Conservation (phyloP, 1,140 invertebrate genomes). For the Lordiphosa mommai region DNA sequence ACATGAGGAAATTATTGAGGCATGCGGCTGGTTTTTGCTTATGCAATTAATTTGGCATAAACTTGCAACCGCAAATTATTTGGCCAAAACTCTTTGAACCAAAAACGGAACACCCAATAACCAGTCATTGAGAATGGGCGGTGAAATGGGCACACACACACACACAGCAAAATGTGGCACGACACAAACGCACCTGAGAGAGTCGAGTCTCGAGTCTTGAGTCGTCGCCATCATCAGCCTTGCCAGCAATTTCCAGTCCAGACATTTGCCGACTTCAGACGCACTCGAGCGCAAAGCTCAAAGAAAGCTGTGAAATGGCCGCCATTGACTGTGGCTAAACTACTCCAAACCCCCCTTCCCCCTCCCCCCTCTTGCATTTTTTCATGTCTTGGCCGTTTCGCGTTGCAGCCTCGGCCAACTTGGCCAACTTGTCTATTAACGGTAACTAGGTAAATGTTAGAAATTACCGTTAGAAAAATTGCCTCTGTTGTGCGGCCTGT, state of each 20-base stretch:
- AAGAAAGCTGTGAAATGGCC: conserved; percentile 68
- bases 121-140: conserved; percentile 55
- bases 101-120: conserved; percentile 53
- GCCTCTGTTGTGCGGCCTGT: conserved; percentile 40
- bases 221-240: conserved; percentile 1
- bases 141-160: conserved; percentile 31
- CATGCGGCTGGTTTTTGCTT: conserved; percentile 45
- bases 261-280: conserved; percentile 46
- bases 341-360: not conserved
- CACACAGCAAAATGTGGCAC: conserved; percentile 37
- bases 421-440: conserved; percentile 77
- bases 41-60: conserved; percentile 56
- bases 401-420: conserved; percentile 44
- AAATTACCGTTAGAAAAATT: conserved; percentile 74
- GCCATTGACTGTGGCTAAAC: conserved; percentile 33
- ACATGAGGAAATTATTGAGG: conserved; percentile 49
- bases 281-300: conserved; percentile 43
- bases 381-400: conserved; percentile 56
- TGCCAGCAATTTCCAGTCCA: conserved; percentile 26
- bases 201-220: conserved; percentile 14
- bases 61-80: conserved; percentile 36
- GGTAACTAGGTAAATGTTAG: conserved; percentile 75
- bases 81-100: conserved; percentile 23
- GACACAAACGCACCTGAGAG: conserved; percentile 39
- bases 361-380: conserved; percentile 35